Conservation (phyloP, 1,140 invertebrate species). For the Yoshiicerus persimilis region DNA sequence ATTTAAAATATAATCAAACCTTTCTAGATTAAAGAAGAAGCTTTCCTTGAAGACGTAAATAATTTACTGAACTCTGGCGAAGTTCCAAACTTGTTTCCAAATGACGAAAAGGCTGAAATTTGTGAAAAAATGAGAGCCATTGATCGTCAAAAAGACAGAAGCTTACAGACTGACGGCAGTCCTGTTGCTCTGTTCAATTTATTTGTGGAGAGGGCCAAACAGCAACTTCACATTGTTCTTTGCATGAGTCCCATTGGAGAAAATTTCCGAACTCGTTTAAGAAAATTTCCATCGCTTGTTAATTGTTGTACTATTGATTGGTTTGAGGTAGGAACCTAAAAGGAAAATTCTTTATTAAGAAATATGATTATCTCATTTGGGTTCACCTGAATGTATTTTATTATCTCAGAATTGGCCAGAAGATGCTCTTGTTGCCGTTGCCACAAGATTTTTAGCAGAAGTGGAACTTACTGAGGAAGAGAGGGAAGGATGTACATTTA, state of each 20-base stretch:
- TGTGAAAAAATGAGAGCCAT: conserved; percentile 91
- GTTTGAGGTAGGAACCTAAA: conserved; percentile 74
- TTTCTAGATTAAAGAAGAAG: conserved; percentile 84
- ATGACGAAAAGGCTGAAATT: conserved; percentile 88
- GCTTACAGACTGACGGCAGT: conserved; percentile 75
- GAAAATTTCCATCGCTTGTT: conserved; percentile 91
- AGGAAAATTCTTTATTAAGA: not conserved
- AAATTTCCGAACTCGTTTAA: conserved; percentile 77
- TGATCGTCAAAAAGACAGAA: conserved; percentile 85
- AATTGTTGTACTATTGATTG: conserved; percentile 98
- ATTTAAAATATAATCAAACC: not conserved
- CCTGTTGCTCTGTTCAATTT: conserved; percentile 88
- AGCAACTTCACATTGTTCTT: conserved; percentile 89
- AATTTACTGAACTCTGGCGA: conserved; percentile 93
- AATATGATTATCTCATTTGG: not conserved
- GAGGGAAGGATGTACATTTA: conserved; percentile 70
- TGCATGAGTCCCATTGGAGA: conserved; percentile 91
- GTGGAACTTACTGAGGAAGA: conserved; percentile 77
- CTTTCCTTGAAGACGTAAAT: conserved; percentile 89
- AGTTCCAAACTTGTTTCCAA: conserved; percentile 84
- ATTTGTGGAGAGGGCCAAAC: conserved; percentile 83
- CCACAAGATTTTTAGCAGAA: conserved; percentile 80
- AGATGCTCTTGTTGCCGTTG: conserved; percentile 88
- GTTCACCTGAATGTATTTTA: not conserved
- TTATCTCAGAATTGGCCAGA: conserved; percentile 79